phyloP scores from a whole-genome alignment of 2,888 invertebrate genomes.

The Noctuana brunneofusca region DNA sequence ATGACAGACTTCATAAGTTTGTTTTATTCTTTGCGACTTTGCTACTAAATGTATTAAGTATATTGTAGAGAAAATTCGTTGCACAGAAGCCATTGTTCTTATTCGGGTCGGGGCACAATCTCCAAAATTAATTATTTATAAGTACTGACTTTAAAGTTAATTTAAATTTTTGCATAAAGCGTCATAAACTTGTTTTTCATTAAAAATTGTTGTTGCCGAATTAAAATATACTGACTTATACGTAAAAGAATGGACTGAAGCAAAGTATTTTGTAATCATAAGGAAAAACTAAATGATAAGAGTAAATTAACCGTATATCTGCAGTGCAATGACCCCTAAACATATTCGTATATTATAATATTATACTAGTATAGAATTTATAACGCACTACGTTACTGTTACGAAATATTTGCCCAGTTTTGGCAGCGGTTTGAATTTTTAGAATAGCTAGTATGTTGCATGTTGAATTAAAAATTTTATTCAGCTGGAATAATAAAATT shows the following conservation, averaged over 20 bases:
- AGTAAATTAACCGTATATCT: slow-evolving; percentile 3
- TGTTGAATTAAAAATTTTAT: slow-evolving; percentile 11
- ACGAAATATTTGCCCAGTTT: slow-evolving; percentile 23
- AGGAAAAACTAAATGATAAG: slow-evolving; percentile 19
- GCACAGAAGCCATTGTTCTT: no score
- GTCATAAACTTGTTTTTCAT: no score
- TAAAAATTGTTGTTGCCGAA: no score
- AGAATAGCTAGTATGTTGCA: slow-evolving; percentile 17
- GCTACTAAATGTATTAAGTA: no score
- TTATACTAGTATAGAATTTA: neutral
- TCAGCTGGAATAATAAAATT: slow-evolving; percentile 31
- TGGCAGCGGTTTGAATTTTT: neutral
- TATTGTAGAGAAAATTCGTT: no score
- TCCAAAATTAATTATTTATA: no score
- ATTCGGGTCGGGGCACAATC: no score
- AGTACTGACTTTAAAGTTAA: no score
- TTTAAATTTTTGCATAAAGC: no score
- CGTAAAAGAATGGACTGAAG: neutral
- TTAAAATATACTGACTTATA: neutral
- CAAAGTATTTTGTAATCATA: slow-evolving; percentile 3
- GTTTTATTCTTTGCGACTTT: no score
- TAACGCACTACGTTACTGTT: slow-evolving; percentile 12
- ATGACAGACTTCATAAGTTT: no score
- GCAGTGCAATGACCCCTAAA: slow-evolving; percentile 20
- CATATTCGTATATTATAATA: neutral